A percentile compares a stretch with the other conserved stretches of the same genome.
phyloP scores from a whole-genome alignment of 2,113 vertebrate species.

The Muntiacus reevesi region DNA sequence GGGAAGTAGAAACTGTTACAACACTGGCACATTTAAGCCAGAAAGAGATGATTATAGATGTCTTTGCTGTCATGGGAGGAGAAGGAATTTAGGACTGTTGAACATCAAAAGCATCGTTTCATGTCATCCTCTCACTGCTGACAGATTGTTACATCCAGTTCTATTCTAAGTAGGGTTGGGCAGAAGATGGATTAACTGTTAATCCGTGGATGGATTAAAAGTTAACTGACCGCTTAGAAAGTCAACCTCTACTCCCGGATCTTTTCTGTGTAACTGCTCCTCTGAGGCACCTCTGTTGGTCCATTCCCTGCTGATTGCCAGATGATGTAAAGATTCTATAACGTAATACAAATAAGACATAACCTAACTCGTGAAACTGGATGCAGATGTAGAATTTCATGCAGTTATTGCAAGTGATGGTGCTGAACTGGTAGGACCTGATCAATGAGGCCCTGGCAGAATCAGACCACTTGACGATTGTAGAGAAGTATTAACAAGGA shows the following conservation, averaged over 20 bases:
- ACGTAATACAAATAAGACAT: neutral
- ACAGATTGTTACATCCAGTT: slow-evolving; percentile 32
- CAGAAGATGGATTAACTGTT: neutral
- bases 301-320: neutral
- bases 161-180: slow-evolving; percentile 44
- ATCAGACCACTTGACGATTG: neutral
- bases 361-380: neutral
- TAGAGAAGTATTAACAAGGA: neutral
- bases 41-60: neutral
- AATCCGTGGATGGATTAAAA: neutral
- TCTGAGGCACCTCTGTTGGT: neutral
- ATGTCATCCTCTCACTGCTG: neutral
- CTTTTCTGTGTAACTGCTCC: neutral
- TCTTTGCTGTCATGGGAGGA: neutral
- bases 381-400: neutral
- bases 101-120: slow-evolving; percentile 25
- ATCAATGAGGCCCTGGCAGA: neutral
- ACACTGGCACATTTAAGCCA: neutral
- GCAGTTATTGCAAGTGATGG: neutral
- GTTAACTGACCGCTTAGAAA: neutral
- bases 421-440: neutral
- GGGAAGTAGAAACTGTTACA: neutral
- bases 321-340: neutral
- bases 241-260: neutral
- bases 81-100: slow-evolving; percentile 39